Evolutionary conservation across 2,113 vertebrate species (phyloP).

Genomic region (Bufo bufo): DNA sequence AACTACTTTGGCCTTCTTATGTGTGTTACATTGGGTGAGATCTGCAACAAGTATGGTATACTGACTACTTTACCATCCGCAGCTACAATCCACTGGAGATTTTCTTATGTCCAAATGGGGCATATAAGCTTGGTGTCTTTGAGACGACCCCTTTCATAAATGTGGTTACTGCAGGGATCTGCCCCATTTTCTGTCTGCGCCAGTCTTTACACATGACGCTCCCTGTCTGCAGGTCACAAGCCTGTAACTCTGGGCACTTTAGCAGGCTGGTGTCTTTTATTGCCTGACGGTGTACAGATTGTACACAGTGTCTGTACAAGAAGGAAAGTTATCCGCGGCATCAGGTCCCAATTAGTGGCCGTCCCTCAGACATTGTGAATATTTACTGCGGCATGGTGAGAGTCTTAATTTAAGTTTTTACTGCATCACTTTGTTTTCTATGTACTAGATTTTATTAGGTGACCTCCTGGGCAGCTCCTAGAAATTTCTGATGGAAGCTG

Average conservation of each 20-base stretch:
- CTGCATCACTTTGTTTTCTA: constrained; percentile 11
- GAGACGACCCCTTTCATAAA: background rate
- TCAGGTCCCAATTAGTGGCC: background rate
- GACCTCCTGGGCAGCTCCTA: constrained; percentile 13
- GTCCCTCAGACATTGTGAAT: background rate
- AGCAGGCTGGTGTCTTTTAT: background rate
- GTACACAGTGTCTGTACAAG: background rate
- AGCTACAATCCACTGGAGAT: no score
- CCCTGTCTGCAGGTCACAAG: background rate
- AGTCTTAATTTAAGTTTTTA: constrained; percentile 20
- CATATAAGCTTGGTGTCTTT: no score
- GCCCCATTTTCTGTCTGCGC: background rate
- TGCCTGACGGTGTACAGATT: background rate
- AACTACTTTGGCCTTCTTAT: no score
- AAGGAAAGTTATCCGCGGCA: background rate
- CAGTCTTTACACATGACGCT: background rate
- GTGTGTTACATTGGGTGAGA: no score
- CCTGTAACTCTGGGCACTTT: background rate
- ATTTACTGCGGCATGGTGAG: background rate
- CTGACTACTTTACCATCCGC: no score
- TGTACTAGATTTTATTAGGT: background rate
- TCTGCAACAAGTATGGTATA: no score
- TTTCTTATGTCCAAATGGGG: background rate
- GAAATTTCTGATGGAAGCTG: background rate
- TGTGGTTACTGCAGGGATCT: background rate